Evolutionary conservation across 2,888 invertebrate genomes (phyloP).

Genomic region (Drosophila mercatorum): DNA sequence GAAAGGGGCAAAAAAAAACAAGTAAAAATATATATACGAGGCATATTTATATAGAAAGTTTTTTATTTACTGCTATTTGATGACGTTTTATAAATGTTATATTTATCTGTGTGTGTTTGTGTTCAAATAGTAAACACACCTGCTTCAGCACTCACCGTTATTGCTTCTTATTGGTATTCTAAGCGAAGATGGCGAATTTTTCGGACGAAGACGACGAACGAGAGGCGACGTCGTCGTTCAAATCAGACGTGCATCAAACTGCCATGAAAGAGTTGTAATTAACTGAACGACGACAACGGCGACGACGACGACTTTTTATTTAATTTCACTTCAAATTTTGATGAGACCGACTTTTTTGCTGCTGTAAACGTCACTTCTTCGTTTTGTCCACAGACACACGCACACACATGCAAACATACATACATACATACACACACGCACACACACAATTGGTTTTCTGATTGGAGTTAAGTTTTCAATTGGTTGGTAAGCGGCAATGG

Average conservation of each 20-base stretch:
- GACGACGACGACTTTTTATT: constrained; percentile 30
- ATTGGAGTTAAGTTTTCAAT: constrained; percentile 35
- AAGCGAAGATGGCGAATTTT: constrained; percentile 52
- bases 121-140: constrained; percentile 49
- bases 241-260: constrained; percentile 38
- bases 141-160: constrained; percentile 55
- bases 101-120: neutral
- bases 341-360: constrained; percentile 59
- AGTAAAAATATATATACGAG: constrained; percentile 4
- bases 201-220: constrained; percentile 38
- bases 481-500: constrained; percentile 26
- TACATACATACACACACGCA: constrained; percentile 21
- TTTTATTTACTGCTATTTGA: constrained; percentile 36
- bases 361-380: constrained; percentile 72
- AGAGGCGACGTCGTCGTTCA: constrained; percentile 46
- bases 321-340: constrained; percentile 61
- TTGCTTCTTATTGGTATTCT: constrained; percentile 48
- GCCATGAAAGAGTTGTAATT: constrained; percentile 35
- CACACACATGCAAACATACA: constrained; percentile 31
- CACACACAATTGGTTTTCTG: constrained; percentile 38
- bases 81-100: constrained; percentile 33
- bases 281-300: constrained; percentile 15
- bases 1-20: constrained; percentile 8
- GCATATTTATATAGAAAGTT: constrained; percentile 37
- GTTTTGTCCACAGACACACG: constrained; percentile 47